Percentiles rank a stretch among this genome's conserved stretches.
Evolutionary conservation across 2,888 invertebrate genomes (phyloP).

Genomic region (Drosophila meridionalis): DNA sequence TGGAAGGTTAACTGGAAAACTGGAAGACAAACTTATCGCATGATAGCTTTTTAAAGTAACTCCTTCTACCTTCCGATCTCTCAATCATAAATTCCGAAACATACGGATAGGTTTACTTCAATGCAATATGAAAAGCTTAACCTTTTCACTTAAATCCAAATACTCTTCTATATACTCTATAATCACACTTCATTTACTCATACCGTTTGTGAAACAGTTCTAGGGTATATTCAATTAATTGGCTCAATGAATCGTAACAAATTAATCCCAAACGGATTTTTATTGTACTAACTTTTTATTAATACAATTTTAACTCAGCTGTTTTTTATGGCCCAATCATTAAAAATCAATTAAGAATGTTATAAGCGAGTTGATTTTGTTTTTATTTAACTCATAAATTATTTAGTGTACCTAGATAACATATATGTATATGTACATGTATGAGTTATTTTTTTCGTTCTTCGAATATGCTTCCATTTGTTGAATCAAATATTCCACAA

Average conservation of each 20-base stretch:
- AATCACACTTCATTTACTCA: neutral
- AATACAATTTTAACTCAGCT: neutral
- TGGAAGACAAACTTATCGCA: neutral
- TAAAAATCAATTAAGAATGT: neutral
- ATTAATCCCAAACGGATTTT: neutral
- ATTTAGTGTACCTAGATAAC: neutral
- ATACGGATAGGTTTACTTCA: too few species aligned
- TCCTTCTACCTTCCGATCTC: neutral
- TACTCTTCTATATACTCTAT: too few species aligned
- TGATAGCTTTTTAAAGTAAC: neutral
- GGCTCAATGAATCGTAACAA: neutral
- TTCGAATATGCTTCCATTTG: neutral
- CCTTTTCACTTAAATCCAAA: too few species aligned
- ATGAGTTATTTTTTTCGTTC: neutral
- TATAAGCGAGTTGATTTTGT: neutral
- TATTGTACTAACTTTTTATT: neutral
- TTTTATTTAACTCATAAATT: neutral
- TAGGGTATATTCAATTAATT: neutral
- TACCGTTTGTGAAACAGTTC: neutral
- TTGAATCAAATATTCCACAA: neutral
- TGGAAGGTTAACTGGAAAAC: neutral
- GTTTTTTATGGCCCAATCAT: neutral
- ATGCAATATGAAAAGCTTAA: too few species aligned
- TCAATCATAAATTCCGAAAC: too few species aligned
- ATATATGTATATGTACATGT: neutral